Base-by-base conservation (phyloP, 2,113 vertebrate genomes). In the Eurystomus gularis region DNA sequence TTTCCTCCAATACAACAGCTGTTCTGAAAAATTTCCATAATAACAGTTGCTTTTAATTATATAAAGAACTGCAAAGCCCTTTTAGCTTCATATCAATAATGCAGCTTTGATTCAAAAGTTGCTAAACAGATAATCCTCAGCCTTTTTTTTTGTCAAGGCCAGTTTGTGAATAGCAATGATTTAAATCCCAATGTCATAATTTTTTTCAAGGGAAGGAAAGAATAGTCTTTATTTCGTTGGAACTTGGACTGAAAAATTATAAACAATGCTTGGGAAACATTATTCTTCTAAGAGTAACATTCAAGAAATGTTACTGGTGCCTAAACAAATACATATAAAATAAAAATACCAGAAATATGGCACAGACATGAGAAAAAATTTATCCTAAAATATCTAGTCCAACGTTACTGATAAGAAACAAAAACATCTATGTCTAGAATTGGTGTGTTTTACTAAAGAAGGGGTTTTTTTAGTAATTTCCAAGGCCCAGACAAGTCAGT, bases 11-110 rank as follows among this genome's bases (percentile, higher is more conserved):
- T 69, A 78, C 88, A 97, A 95, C 96, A 97, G 94, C 96, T 97
- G 91, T 93, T 94, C 64, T 10, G 25, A 93, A 88, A 96, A 96
- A 90, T 92, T 88, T 96, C 94, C 93, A 92, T 95, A 92, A 96
- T 96, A 97, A 97, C 93, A 94, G 93, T 96, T 95, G 77, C 82
- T 95, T 97, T 97, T 98, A 98, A 97, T 97, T 98, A 97, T 78
- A 96, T 90, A 96, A 98, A 97, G 86, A 97, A 93, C 21, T 29
- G 80, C 80, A 95, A 95, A 97, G 80, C 68, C 95, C 94, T 95
- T 96, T 92, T 94, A 92, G 70, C 84, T 97, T 97, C 90, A 66
- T 97, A 95, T 97, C 96, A 94, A 31, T 97, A 97, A 97, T 91
- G 88, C 95, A 96, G 95, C 91, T 93, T 94, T 97, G 94, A 97